Base-by-base conservation (phyloP, 1,140 invertebrate species). In the Sitodiplosis mosellana region DNA sequence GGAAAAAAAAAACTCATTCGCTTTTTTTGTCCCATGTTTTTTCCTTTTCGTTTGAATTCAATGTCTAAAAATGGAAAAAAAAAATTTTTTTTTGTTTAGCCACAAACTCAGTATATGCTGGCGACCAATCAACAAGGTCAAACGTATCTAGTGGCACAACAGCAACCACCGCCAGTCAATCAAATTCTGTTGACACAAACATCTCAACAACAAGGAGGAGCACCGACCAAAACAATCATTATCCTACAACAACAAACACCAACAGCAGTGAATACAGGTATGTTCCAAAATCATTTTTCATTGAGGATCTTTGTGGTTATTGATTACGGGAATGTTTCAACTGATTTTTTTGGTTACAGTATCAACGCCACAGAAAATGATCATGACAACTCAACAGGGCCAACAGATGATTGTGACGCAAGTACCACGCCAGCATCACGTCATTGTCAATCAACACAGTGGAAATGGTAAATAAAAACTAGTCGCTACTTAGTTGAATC, bases 211-310 rank as follows among this genome's bases (percentile, higher is more conserved):
- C 64, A 77, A 52, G 73, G 72, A 0, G 73, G 72, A 0, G 70
- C 73, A 0, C 70, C 70, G 12, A 68, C 76, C 0, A 81, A 81
- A 53, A 81, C 80, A 0, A 81, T 81, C 18, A 81, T 82, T 34
- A 81, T 82, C 43, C 55, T 81, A 14, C 79, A 81, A 53, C 77
- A 77, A 21, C 77, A 78, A 52, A 57, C 67, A 0, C 46, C 63
- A 27, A 27, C 27, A 27, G 27, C 27, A 3, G 27, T 27, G 10
- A 27, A 27, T 27, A 27, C 27, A 27, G 3, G 27, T 27, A 27
- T 27, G 27, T 1, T 38, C 50, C 10, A 54, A 48, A 34, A 50
- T 53, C 27, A 27, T 10, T 27, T 27, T 27, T 27, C 4, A 27
- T 27, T 27, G 27, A 27, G n/a, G n/a, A n/a, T n/a, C n/a, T n/a